phyloP scores from a whole-genome alignment of 2,113 vertebrate genomes.

The Sinocyclocheilus grahami region DNA sequence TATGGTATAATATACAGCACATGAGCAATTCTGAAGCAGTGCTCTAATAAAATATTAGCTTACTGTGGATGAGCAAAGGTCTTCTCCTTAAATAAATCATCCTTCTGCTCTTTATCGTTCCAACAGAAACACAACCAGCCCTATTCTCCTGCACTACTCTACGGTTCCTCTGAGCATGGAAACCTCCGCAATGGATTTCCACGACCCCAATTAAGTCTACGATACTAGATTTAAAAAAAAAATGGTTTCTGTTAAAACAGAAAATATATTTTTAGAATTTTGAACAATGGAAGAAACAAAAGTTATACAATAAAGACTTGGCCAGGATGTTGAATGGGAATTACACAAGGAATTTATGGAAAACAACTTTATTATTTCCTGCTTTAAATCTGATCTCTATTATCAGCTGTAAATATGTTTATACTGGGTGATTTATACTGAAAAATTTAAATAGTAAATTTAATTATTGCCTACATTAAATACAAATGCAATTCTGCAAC shows the following conservation, averaged over 20 bases:
- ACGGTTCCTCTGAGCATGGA: not conserved
- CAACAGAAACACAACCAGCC: not conserved
- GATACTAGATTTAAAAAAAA: not conserved
- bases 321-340: not conserved
- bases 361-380: no score
- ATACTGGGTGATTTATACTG: not conserved
- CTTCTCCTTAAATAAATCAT: not conserved
- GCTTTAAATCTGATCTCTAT: not conserved
- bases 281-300: not conserved
- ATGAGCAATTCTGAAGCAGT: not conserved
- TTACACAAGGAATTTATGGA: no score
- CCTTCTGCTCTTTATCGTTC: not conserved
- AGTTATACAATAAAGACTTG: not conserved
- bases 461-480: not conserved
- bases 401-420: not conserved
- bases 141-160: not conserved
- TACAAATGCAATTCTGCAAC: not conserved
- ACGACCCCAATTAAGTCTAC: constrained; percentile 3
- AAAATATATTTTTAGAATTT: not conserved
- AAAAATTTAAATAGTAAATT: not conserved
- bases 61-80: constrained; percentile 3
- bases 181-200: constrained; percentile 16
- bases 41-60: not conserved
- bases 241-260: not conserved
- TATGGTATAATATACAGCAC: not conserved